Evolutionary conservation across 2,888 invertebrate genomes (phyloP), one percentile per base, ranked within the genome.

Genomic region (Acanthosepion lycidas): DNA sequence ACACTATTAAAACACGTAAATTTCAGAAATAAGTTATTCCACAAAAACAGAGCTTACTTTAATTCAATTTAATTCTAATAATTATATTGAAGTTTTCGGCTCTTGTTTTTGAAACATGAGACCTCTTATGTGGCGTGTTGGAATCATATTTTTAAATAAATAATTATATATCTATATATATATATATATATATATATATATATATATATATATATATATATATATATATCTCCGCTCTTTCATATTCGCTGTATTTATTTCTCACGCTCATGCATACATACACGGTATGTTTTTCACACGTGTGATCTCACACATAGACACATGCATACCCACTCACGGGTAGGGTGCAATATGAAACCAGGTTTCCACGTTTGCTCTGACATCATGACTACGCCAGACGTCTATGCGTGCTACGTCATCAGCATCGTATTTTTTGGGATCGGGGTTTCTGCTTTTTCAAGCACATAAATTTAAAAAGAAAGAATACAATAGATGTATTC

Each of bases 391-490:
- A 78, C 78, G 78, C 78, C 78, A 78, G n/a, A 78, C 33, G 33
- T 78, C 78, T 33, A n/a, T 78, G 78, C n/a, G 78, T 78, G n/a
- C 78, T 78, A 78, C 78, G 78, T 78, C 78, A 78, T 33, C n/a
- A n/a, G n/a, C n/a, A 2, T 78, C 78, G 78, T n/a, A 78, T 78
- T 78, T 33, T 9, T 9, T 78, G 26, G 26, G 78, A 78, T 78
- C 28, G 78, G n/a, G 78, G 78, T 78, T 78, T 78, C 78, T 78
- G 78, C 78, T 78, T 33, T 78, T 78, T 78, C 78, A 78, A 78
- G 78, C 78, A 78, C n/a, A 78, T 78, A 78, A n/a, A 78, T 78
- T 78, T 78, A n/a, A 0, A 78, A n/a, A 15, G n/a, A 59, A 59
- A 23, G 6, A 20, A 59, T 59, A 59, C 59, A 59, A 78, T 33